A percentile compares a stretch with the other conserved stretches of the same genome.
These are phyloP conservation scores for Eledona agricola DNA, from an alignment of 2,888 invertebrate species.

Conservation along the genomic window DNA sequence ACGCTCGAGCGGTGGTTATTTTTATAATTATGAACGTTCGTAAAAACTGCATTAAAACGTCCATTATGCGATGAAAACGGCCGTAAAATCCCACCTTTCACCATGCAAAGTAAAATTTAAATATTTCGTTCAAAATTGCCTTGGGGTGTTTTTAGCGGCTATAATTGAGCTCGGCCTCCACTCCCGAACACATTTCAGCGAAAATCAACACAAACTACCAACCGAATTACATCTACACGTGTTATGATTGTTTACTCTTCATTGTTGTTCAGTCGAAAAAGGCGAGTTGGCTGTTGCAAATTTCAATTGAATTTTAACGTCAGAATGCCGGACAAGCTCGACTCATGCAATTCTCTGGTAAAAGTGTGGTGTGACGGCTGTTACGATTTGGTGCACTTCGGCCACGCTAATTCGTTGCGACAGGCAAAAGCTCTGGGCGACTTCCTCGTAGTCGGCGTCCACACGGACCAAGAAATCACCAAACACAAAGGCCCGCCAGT, in stretches of 20 bases:
- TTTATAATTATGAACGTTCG: constrained; percentile 7
- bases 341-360: too few species aligned
- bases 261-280: constrained; percentile 1
- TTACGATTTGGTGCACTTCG: constrained; percentile 99
- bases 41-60: too few species aligned
- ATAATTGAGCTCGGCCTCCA: too few species aligned
- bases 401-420: constrained; percentile 96
- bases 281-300: constrained; percentile 11
- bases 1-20: neutral
- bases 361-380: constrained; percentile 91
- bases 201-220: constrained; percentile 3
- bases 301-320: neutral
- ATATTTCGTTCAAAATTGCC: too few species aligned
- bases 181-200: too few species aligned
- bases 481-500: constrained; percentile 99
- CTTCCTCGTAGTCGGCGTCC: constrained; percentile 94
- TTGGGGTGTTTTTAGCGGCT: too few species aligned
- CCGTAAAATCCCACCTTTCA: too few species aligned
- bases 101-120: too few species aligned
- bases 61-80: too few species aligned
- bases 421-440: constrained; percentile 98
- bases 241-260: neutral
- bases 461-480: constrained; percentile 96
- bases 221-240: constrained; percentile 1
- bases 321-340: constrained; percentile 6